A percentile compares a stretch with the other conserved stretches of the same genome.
Conservation (phyloP, 2,888 invertebrate genomes). For the Abrostola tripartita region DNA sequence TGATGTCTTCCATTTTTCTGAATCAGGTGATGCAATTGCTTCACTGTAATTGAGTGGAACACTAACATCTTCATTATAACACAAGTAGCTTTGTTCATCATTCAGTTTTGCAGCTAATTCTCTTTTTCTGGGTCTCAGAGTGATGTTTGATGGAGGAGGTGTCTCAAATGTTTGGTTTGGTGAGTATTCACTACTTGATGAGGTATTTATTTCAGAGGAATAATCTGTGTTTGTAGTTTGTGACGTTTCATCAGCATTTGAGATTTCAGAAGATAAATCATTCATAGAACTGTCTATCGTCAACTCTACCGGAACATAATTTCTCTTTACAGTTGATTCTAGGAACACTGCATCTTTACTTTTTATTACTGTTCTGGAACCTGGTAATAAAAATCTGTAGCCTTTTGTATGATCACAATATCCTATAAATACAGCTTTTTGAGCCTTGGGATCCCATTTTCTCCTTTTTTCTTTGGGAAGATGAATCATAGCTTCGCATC, state of each 20-base stretch:
- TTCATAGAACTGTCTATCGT: background rate
- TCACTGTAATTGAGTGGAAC: background rate
- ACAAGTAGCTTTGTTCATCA: background rate
- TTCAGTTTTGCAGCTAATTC: no score
- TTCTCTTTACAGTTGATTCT: background rate
- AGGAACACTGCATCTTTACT: background rate
- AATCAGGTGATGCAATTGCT: background rate
- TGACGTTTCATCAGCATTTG: background rate
- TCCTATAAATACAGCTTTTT: background rate
- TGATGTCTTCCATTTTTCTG: background rate
- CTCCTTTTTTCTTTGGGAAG: background rate
- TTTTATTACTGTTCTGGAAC: background rate
- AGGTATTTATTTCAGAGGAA: no score
- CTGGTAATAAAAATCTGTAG: background rate
- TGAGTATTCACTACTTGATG: no score
- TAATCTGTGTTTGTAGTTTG: no score
- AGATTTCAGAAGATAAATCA: background rate
- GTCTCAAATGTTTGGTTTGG: background rate
- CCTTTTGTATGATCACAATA: background rate
- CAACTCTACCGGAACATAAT: background rate
- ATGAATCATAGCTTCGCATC: background rate
- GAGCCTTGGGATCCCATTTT: background rate
- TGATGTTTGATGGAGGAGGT: no score
- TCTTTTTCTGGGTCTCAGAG: no score
- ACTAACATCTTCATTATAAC: background rate